phyloP scores from a whole-genome alignment of 2,888 invertebrate genomes.

The Labia minor region DNA sequence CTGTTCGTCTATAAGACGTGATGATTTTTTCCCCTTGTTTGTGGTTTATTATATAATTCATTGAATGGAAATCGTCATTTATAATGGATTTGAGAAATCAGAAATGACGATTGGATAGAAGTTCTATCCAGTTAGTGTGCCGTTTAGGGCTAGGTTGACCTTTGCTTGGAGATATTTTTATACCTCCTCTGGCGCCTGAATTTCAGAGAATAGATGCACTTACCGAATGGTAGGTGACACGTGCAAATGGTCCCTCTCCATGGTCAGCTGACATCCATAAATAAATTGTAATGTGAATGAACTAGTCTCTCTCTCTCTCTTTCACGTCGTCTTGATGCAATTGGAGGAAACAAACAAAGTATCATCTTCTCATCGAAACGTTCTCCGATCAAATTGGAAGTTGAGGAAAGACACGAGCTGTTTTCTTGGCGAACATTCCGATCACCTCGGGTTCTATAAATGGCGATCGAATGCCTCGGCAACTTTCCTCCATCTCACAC shows the following conservation, averaged over 20 bases:
- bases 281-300: not conserved
- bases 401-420: not conserved
- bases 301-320: too few relatives aligned
- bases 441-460: not conserved
- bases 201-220: not conserved
- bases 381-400: not conserved
- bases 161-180: too few relatives aligned
- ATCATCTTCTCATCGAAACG: not conserved
- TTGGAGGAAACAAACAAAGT: not conserved
- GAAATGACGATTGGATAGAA: too few relatives aligned
- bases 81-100: too few relatives aligned
- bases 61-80: too few relatives aligned
- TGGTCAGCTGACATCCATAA: conserved; percentile 9
- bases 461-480: not conserved
- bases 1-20: too few relatives aligned
- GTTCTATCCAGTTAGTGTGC: too few relatives aligned
- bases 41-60: too few relatives aligned
- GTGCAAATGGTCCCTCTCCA: not conserved
- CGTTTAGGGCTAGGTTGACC: too few relatives aligned
- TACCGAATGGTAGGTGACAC: conserved; percentile 1
- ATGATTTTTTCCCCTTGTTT: too few relatives aligned
- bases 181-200: not conserved
- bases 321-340: not conserved
- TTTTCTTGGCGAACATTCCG: not conserved
- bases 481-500: not conserved